These are phyloP conservation scores for Amiota mariae DNA, from an alignment of 2,888 invertebrate species.

Conservation along the genomic window DNA sequence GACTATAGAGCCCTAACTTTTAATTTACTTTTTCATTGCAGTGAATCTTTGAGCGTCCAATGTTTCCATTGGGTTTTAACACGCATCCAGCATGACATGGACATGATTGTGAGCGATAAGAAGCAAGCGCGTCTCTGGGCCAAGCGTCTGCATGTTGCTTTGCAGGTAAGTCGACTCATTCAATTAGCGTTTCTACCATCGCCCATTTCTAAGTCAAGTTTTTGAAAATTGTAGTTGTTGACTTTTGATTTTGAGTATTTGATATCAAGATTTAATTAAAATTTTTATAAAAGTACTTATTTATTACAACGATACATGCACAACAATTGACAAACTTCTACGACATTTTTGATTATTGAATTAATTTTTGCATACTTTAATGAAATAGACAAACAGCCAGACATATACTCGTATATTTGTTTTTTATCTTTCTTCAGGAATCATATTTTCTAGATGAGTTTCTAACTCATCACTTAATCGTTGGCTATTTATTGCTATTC, in stretches of 20 bases:
- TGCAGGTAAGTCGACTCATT: conserved; percentile 73
- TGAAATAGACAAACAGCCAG: not conserved
- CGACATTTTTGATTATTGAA: conserved; percentile 1
- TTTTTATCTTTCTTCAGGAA: not conserved
- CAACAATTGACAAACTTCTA: not conserved
- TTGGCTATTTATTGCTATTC: conserved; percentile 6
- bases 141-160: conserved; percentile 86
- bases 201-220: not conserved
- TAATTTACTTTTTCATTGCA: conserved; percentile 68
- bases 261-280: not conserved
- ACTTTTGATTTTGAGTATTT: not conserved
- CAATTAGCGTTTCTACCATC: not conserved
- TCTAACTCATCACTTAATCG: conserved; percentile 13
- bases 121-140: conserved; percentile 89
- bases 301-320: not conserved
- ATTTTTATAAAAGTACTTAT: not conserved
- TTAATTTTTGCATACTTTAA: conserved; percentile 2
- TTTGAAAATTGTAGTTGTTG: not conserved
- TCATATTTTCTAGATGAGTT: not conserved
- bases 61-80: conserved; percentile 89
- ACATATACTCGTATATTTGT: not conserved
- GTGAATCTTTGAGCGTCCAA: conserved; percentile 93
- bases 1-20: not conserved
- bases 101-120: conserved; percentile 90
- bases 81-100: conserved; percentile 87